Evolutionary conservation across 1,140 invertebrate genomes (phyloP), one percentile per base, ranked within the genome.

Genomic region (Nasonia longicornis): DNA sequence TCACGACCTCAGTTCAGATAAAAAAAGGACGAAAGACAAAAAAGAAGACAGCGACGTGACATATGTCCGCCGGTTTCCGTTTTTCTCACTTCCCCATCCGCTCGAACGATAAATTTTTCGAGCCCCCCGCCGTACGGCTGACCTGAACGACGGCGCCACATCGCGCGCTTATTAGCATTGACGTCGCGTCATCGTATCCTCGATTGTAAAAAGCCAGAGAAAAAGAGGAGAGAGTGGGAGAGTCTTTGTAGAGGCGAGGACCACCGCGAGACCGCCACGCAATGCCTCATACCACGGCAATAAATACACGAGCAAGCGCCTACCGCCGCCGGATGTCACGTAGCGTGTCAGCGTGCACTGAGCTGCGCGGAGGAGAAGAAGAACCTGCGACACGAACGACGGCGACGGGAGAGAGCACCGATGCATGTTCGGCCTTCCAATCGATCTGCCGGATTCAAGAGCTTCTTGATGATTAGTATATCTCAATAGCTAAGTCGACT

Each of bases 311-410:
- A 74, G 45, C 22, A 11, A 16, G 42, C n/a, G 42, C 11, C n/a
- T 22, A 74, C 72, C 42, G 45, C n/a, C 45, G 31, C 74, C 79
- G 79, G 79, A 81, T 81, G 79, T 81, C 79, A 81, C 79, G 79
- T 81, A 52, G 78, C 52, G 70, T 74, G 71, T 80, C 64, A 64
- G 38, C 10, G 45, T 22, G 29, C 29, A 67, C 71, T 35, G 8
- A 11, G 7, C 52, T n/a, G 20, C 6, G 20, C 52, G 26, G 12
- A n/a, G 22, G 58, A 38, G 58, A 38, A 48, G 48, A 58, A 58
- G 48, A n/a, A 58, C n/a, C 22, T 74, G 22, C 16, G 48, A 58
- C 42, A 52, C 20, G 71, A 26, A 73, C 71, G 52, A 20, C 52
- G 52, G 52, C 29, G 73, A 74, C 14, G 3, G 63, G 63, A 66